Percentiles rank a stretch among this genome's conserved stretches.
Conservation (phyloP, 2,113 vertebrate species). For the Chamaetylas fuelleborni region DNA sequence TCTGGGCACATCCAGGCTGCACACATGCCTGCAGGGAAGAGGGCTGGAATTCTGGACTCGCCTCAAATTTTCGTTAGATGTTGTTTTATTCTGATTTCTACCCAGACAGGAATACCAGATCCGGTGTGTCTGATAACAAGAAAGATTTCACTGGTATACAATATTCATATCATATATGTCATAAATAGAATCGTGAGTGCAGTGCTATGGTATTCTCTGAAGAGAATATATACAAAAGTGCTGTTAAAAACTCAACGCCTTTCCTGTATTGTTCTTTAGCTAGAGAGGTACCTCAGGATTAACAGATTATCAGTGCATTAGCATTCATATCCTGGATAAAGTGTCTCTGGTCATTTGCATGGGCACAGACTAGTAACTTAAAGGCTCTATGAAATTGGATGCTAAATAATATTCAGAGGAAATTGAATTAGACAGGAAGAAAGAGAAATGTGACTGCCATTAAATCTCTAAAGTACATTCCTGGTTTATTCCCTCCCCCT, state of each 20-base stretch:
- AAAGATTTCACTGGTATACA: neutral
- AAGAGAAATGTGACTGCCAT: constrained; percentile 15
- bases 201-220: neutral
- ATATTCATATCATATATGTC: neutral
- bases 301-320: neutral
- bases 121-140: neutral
- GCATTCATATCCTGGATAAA: neutral
- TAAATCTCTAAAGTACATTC: neutral
- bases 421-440: neutral
- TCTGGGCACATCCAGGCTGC: neutral
- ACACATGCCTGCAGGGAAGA: neutral
- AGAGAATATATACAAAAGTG: neutral
- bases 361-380: neutral
- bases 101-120: neutral
- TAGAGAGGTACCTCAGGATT: neutral
- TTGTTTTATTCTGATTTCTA: neutral
- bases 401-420: constrained; percentile 14
- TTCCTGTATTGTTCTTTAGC: neutral
- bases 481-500: neutral
- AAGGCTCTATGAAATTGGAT: neutral
- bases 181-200: neutral
- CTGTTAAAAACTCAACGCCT: neutral
- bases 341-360: neutral
- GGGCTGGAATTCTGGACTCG: neutral
- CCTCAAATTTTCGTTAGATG: neutral